These are phyloP conservation scores for Dynastes hyllus DNA, from an alignment of 2,888 invertebrate species.

Conservation along the genomic window DNA sequence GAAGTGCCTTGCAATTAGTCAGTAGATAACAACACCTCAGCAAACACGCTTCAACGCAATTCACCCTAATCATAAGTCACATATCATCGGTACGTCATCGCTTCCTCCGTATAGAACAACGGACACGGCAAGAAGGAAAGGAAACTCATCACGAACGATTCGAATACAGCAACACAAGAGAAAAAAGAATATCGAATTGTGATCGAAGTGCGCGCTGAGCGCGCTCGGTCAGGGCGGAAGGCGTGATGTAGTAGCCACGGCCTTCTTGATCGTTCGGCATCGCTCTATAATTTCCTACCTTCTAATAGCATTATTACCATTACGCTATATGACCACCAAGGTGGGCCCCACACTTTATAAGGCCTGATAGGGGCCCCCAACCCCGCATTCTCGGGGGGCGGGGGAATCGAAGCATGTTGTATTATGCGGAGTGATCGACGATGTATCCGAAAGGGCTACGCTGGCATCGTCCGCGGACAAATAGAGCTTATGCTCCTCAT, in stretches of 20 bases:
- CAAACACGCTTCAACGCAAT: too few relatives aligned
- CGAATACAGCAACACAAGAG: background rate
- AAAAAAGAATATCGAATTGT: constrained; percentile 34
- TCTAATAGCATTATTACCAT: constrained; percentile 62
- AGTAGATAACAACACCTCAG: too few relatives aligned
- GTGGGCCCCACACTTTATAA: constrained; percentile 48
- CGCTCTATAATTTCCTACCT: constrained; percentile 67
- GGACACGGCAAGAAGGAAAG: too few relatives aligned
- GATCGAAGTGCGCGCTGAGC: constrained; percentile 29
- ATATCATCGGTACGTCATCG: too few relatives aligned
- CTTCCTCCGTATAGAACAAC: too few relatives aligned
- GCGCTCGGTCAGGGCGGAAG: constrained; percentile 32
- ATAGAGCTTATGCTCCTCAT: constrained; percentile 28
- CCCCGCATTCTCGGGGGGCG: background rate
- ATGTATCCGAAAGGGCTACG: constrained; percentile 9
- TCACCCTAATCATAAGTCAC: too few relatives aligned
- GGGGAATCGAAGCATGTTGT: background rate
- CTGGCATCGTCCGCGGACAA: background rate
- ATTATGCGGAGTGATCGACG: constrained; percentile 4
- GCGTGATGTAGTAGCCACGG: constrained; percentile 53
- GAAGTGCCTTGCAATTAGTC: too few relatives aligned
- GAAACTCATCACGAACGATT: too few relatives aligned
- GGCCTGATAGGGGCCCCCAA: too few relatives aligned
- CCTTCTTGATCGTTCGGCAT: constrained; percentile 61
- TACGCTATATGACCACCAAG: constrained; percentile 49